These are phyloP conservation scores for Autographa pulchrina DNA, from an alignment of 2,888 invertebrate species.

Conservation along the genomic window DNA sequence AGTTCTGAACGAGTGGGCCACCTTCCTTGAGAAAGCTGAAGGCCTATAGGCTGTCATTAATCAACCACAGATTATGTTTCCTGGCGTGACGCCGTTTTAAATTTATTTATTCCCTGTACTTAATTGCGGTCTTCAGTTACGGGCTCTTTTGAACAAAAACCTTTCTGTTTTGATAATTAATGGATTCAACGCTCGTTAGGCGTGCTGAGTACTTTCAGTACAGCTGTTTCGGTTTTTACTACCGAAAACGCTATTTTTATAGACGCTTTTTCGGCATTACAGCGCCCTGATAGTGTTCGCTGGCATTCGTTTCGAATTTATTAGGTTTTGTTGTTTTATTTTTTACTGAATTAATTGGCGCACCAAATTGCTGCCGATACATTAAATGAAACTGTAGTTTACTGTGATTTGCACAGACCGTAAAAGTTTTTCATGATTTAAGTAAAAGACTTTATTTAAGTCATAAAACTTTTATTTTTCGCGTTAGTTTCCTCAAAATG, in stretches of 20 bases:
- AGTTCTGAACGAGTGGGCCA: slow-evolving; percentile 7
- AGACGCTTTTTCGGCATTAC: slow-evolving; percentile 24
- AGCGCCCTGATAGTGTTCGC: slow-evolving; percentile 20
- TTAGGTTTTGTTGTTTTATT: background rate
- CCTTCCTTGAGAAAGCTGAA: slow-evolving; percentile 56
- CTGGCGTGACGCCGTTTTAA: slow-evolving; percentile 66
- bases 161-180: slow-evolving; percentile 68
- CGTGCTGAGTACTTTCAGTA: slow-evolving; percentile 51
- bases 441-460: background rate
- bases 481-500: no score
- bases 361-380: background rate
- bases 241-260: slow-evolving; percentile 45
- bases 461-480: no score
- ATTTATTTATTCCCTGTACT: slow-evolving; percentile 68
- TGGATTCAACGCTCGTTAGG: slow-evolving; percentile 60
- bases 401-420: background rate
- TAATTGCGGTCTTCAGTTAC: slow-evolving; percentile 73
- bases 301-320: background rate
- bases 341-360: background rate
- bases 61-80: slow-evolving; percentile 73
- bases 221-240: slow-evolving; percentile 55
- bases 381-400: background rate
- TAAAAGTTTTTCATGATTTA: background rate
- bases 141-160: slow-evolving; percentile 61
- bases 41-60: slow-evolving; percentile 63